Evolutionary conservation across 30 jellyfish, hydroid and myxozoan genomes (phyloP), one percentile per base, ranked within the genome.

Genomic region (Aurelia coerulea): DNA sequence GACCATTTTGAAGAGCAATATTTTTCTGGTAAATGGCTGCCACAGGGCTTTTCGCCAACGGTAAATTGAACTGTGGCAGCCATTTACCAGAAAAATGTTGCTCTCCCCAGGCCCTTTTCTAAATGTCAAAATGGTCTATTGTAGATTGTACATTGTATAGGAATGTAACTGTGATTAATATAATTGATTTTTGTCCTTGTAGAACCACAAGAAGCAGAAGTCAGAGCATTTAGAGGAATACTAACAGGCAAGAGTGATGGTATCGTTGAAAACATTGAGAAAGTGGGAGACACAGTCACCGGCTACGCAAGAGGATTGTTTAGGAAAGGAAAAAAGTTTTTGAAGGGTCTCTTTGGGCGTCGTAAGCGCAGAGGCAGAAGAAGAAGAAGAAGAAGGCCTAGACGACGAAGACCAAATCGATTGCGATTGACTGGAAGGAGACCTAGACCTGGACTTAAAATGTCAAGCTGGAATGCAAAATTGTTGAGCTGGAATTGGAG

Each of bases 181-280:
- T 23, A 23, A 23, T 23, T 23, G 29, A 23, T 23, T 23, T 23
- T 70, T 46, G 29, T 35, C 63, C 13, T 58, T 4, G 31, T 2
- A 83, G 92, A 83, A 29, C 92, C 92, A 11, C 86, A 83, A 83
- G 92, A 83, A 23, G 83, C 79, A 1, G 92, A 83, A 17, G 92
- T 72, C 5, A 34, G 92, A 42, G 39, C 85, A 1, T 83, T 83
- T 74, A 37, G 92, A 58, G 92, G 92, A 12, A 69, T 83, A 74
- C 29, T 83, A 7, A 46, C 92, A 16, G 92, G 92, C 5, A 42
- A 56, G 64, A 58, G 65, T 31, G 79, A 65, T 70, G 86, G 92
- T 3, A 39, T 83, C 19, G 19, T 72, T 4, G 63, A 53, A 7
- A 65, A 65, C 14, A 19, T 83, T 39, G 73, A 70, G 62, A 70